These are phyloP conservation scores for Anableps anableps DNA, from an alignment of 2,797 vertebrate genomes.

Conservation along the genomic window DNA sequence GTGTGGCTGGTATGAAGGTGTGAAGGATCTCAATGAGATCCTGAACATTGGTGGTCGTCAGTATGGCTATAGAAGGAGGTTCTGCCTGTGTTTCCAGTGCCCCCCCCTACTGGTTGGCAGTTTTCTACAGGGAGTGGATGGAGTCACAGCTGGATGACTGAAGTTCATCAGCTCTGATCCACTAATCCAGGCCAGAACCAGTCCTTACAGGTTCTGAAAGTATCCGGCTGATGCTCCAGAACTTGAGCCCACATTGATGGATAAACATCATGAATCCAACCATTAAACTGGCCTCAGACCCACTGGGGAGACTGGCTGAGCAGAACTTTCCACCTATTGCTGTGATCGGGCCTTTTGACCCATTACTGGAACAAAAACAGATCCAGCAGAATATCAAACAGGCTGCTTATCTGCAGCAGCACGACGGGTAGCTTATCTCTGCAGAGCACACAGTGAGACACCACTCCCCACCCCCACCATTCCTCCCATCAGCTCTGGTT, in stretches of 20 bases:
- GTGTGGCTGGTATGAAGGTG: no score
- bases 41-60: no score
- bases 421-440: slow-evolving; percentile 39
- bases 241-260: no score
- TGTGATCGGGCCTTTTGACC: background rate
- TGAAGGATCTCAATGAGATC: no score
- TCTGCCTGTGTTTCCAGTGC: no score
- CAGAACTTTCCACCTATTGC: background rate
- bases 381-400: background rate
- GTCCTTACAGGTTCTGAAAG: no score
- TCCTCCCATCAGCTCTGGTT: slow-evolving; percentile 7
- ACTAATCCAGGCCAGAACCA: no score
- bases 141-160: no score
- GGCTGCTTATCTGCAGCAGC: slow-evolving; percentile 29
- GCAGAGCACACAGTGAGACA: background rate
- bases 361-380: slow-evolving; percentile 10
- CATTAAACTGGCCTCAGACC: background rate
- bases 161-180: no score
- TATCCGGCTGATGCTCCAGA: background rate
- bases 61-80: no score
- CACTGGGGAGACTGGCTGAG: background rate
- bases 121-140: no score
- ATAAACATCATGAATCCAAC: background rate
- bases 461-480: slow-evolving; percentile 7
- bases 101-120: no score